phyloP scores from a whole-genome alignment of 2,113 vertebrate species.

The Caretta caretta region DNA sequence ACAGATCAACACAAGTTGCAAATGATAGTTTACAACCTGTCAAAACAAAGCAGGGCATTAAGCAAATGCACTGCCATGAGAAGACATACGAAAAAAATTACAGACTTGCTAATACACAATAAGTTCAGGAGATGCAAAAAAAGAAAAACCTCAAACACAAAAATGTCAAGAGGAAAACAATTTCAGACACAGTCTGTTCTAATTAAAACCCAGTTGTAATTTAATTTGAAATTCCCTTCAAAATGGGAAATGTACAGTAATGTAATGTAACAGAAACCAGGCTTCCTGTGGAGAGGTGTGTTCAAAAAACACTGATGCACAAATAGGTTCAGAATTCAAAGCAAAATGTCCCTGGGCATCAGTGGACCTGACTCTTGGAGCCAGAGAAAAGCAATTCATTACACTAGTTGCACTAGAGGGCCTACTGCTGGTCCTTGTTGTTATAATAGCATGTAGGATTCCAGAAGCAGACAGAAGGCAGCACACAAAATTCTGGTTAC shows the following conservation, averaged over 20 bases:
- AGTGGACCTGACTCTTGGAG: conserved; percentile 74
- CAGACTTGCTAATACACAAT: conserved; percentile 72
- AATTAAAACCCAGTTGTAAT: conserved; percentile 68
- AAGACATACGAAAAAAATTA: conserved; percentile 73
- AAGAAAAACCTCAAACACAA: conserved; percentile 64
- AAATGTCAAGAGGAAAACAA: conserved; percentile 62
- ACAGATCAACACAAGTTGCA: conserved; percentile 76
- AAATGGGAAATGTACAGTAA: conserved; percentile 70
- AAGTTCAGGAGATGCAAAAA: conserved; percentile 74
- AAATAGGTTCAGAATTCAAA: conserved; percentile 74
- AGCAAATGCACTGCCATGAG: conserved; percentile 70
- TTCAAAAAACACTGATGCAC: conserved; percentile 66
- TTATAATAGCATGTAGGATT: conserved; percentile 22
- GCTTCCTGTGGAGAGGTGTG: conserved; percentile 45
- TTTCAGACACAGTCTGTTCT: conserved; percentile 68
- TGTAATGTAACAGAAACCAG: conserved; percentile 66
- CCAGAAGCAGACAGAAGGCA: conserved; percentile 62
- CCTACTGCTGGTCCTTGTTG: conserved; percentile 49
- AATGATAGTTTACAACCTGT: conserved; percentile 76
- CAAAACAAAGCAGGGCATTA: conserved; percentile 68
- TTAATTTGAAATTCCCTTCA: conserved; percentile 62
- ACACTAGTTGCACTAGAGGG: conserved; percentile 59
- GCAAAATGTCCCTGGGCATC: conserved; percentile 74
- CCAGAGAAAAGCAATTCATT: conserved; percentile 74
- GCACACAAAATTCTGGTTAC: conserved; percentile 44